Percentiles rank a stretch among this genome's conserved stretches.
These are phyloP conservation scores for Boulengeromyrus knoepffleri DNA, from an alignment of 2,113 vertebrate species.

Conservation along the genomic window DNA sequence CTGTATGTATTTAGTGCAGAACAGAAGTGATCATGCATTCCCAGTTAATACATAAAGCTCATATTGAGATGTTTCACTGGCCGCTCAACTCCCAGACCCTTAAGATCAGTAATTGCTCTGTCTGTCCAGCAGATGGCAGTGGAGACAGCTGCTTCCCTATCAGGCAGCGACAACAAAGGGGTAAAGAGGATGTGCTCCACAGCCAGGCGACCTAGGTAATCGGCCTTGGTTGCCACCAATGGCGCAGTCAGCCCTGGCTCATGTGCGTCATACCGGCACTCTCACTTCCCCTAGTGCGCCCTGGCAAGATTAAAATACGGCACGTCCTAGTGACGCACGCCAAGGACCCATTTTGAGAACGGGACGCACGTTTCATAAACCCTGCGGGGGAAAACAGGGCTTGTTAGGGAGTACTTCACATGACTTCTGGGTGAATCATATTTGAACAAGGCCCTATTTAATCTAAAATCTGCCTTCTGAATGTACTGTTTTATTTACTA, in stretches of 20 bases:
- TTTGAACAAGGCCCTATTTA: neutral
- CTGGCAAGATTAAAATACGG: slow-evolving; percentile 25
- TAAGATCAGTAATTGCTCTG: neutral
- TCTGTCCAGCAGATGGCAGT: slow-evolving; percentile 30
- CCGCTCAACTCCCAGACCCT: neutral
- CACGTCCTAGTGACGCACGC: slow-evolving; percentile 20
- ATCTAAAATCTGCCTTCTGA: neutral
- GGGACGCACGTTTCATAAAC: neutral
- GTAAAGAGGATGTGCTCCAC: neutral
- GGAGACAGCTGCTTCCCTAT: slow-evolving; percentile 21
- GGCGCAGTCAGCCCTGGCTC: slow-evolving; percentile 26
- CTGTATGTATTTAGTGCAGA: neutral
- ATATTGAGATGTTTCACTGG: neutral
- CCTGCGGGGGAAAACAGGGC: neutral
- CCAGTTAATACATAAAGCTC: neutral
- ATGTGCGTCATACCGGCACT: slow-evolving; percentile 20
- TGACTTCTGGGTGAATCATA: neutral
- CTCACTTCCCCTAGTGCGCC: slow-evolving; percentile 20
- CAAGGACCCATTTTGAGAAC: slow-evolving; percentile 13
- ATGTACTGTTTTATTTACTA: neutral
- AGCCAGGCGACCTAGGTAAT: slow-evolving; percentile 14
- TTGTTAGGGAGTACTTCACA: neutral
- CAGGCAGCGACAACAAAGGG: neutral
- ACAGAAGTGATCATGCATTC: neutral
- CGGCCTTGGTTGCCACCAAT: slow-evolving; percentile 18